A percentile compares a stretch with the other conserved stretches of the same genome.
These are phyloP conservation scores for Patella pellucida DNA, from an alignment of 2,888 invertebrate genomes.

Conservation along the genomic window DNA sequence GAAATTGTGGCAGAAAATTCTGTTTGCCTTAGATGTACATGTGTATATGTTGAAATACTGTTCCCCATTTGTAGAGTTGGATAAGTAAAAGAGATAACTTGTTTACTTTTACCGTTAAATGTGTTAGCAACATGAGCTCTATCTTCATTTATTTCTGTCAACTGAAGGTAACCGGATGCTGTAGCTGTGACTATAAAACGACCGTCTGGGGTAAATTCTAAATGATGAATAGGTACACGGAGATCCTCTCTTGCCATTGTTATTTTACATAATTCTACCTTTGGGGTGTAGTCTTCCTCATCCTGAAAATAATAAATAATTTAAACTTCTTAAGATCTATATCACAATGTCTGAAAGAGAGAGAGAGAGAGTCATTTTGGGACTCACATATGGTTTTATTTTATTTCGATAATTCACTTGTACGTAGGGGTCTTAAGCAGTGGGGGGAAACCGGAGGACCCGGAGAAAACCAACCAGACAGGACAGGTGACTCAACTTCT, in stretches of 20 bases:
- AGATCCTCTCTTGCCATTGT: slow-evolving; percentile 20
- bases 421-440: no score
- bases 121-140: slow-evolving; percentile 34
- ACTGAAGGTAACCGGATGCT: slow-evolving; percentile 49
- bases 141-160: slow-evolving; percentile 40
- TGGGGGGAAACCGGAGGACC: no score
- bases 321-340: slow-evolving; percentile 10
- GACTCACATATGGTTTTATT: no score
- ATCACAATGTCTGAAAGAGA: not conserved
- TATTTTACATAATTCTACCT: slow-evolving; percentile 30
- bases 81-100: no score
- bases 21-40: no score
- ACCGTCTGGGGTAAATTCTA: slow-evolving; percentile 51
- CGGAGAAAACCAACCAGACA: no score
- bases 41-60: no score
- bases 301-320: slow-evolving; percentile 31
- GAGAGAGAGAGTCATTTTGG: no score
- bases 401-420: no score
- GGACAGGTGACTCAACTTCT: no score
- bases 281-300: slow-evolving; percentile 35
- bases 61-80: no score
- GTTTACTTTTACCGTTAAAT: slow-evolving; percentile 22
- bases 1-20: no score
- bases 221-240: slow-evolving; percentile 44
- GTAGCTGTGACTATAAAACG: slow-evolving; percentile 47